phyloP scores from a whole-genome alignment of 1,140 invertebrate genomes.

The Orchestia grillus region DNA sequence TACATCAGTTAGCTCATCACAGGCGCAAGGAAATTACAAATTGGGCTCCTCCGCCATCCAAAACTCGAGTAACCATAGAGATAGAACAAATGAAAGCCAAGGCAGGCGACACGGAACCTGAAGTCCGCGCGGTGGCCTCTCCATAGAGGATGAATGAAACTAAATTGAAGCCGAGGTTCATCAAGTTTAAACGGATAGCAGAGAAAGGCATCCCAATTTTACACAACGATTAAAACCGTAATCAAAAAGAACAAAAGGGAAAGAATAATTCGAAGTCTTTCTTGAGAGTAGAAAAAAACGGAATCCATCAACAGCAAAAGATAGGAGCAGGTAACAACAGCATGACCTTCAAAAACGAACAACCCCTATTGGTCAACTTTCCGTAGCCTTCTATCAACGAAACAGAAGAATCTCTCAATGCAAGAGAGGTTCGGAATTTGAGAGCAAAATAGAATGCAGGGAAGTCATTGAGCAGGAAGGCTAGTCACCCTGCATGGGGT shows the following conservation, averaged over 20 bases:
- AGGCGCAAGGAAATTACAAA: neutral
- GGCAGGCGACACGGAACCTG: neutral
- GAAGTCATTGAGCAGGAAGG: neutral
- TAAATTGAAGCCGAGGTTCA: neutral
- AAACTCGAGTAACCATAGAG: neutral
- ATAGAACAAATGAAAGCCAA: slow-evolving; percentile 16
- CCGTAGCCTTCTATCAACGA: neutral
- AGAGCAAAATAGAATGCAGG: neutral
- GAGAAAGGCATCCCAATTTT: neutral
- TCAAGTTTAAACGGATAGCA: slow-evolving; percentile 19
- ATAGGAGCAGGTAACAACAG: neutral
- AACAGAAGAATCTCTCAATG: neutral
- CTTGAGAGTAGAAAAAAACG: neutral
- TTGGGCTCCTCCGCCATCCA: neutral
- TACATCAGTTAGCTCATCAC: neutral
- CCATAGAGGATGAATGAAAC: neutral
- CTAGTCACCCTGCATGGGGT: neutral
- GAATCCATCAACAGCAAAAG: neutral
- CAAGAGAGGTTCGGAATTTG: neutral
- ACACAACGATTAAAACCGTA: neutral
- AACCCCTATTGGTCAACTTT: neutral
- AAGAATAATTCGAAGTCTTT: neutral
- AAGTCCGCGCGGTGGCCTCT: neutral
- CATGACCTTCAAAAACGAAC: neutral
- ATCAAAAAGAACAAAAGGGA: neutral